Evolutionary conservation across 2,888 invertebrate genomes (phyloP).

Genomic region (Byasa hedistus): DNA sequence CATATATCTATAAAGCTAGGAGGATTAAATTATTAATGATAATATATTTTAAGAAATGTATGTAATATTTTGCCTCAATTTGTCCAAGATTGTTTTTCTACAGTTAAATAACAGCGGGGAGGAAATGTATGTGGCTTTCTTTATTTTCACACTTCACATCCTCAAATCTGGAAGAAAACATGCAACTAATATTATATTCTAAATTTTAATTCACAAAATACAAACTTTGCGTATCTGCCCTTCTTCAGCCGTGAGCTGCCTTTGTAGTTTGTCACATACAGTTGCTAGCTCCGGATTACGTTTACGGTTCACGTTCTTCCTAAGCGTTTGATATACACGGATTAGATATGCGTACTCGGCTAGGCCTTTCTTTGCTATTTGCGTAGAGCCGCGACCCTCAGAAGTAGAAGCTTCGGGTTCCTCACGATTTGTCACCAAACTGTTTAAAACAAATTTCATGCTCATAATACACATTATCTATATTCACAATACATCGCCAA

Average conservation of each 20-base stretch:
- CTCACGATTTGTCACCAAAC: constrained; percentile 54
- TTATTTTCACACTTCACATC: background rate
- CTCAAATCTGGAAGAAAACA: background rate
- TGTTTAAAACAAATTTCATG: constrained; percentile 44
- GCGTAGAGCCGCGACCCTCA: constrained; percentile 50
- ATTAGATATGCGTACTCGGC: constrained; percentile 62
- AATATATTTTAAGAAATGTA: too few relatives aligned
- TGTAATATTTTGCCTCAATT: too few relatives aligned
- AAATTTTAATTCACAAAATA: background rate
- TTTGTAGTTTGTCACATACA: constrained; percentile 52
- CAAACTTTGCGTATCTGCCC: constrained; percentile 59
- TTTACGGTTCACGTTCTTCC: constrained; percentile 48
- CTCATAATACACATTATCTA: background rate
- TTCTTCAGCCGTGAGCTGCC: constrained; percentile 54
- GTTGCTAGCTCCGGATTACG: constrained; percentile 51
- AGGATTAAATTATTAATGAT: too few relatives aligned
- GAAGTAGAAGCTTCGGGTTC: constrained; percentile 60
- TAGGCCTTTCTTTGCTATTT: constrained; percentile 59
- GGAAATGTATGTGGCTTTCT: background rate
- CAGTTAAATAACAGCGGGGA: too few relatives aligned
- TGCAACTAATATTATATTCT: background rate
- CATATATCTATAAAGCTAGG: too few relatives aligned
- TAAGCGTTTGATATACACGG: constrained; percentile 59
- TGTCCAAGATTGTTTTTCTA: too few relatives aligned
- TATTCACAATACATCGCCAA: background rate